phyloP scores from a whole-genome alignment of 2,113 vertebrate genomes.

The Hippocampus comes region DNA sequence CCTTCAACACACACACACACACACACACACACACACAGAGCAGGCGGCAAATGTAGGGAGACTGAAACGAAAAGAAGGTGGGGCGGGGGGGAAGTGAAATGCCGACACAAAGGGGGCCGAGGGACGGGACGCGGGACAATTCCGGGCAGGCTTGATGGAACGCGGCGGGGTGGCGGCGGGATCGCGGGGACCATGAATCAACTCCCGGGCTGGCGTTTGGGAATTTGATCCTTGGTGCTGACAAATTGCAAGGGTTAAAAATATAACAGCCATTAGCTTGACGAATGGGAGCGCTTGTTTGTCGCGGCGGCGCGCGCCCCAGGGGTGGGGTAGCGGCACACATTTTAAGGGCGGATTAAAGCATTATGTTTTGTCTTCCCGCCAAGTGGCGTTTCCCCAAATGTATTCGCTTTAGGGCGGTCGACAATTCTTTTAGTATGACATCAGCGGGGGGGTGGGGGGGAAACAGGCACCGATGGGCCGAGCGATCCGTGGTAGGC shows the following conservation, averaged over 20 bases:
- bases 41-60: conserved; percentile 15
- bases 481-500: not conserved
- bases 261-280: conserved; percentile 77
- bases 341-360: conserved; percentile 69
- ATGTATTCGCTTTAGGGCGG: not conserved
- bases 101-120: conserved; percentile 34
- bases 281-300: conserved; percentile 70
- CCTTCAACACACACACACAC: conserved; percentile 71
- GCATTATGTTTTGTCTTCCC: conserved; percentile 68
- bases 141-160: conserved; percentile 36
- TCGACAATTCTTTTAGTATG: not conserved
- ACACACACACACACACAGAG: conserved; percentile 21
- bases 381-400: conserved; percentile 34
- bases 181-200: conserved; percentile 66
- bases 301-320: conserved; percentile 64
- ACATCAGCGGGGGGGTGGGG: too few species aligned
- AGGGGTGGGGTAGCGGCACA: conserved; percentile 54
- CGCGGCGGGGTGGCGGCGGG: conserved; percentile 17
- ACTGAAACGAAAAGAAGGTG: conserved; percentile 4
- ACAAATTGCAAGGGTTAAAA: conserved; percentile 79
- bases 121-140: conserved; percentile 17
- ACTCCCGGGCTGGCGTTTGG: conserved; percentile 50
- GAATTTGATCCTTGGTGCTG: conserved; percentile 64
- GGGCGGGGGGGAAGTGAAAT: conserved; percentile 20
- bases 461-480: not conserved